A percentile compares a stretch with the other conserved stretches of the same genome.
Evolutionary conservation across 1,140 invertebrate species (phyloP).

Genomic region (Physella acuta): DNA sequence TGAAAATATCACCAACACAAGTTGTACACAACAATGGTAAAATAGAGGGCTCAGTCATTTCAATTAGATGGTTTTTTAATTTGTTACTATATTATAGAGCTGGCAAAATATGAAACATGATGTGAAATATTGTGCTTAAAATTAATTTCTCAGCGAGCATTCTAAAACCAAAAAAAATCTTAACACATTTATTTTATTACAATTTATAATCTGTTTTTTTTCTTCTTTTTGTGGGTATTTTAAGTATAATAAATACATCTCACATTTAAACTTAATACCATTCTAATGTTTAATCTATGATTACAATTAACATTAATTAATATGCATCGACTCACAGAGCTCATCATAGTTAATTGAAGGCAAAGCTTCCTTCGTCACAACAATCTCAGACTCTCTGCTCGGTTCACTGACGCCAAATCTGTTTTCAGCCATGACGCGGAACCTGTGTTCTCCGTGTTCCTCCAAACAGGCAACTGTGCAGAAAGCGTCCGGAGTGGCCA

Average conservation of each 20-base stretch:
- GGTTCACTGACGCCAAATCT: conserved; percentile 93
- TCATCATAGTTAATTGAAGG: conserved; percentile 53
- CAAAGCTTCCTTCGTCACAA: conserved; percentile 66
- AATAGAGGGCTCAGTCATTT: no score
- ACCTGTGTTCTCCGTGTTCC: conserved; percentile 84
- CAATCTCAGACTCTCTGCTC: conserved; percentile 57
- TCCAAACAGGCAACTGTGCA: conserved; percentile 67
- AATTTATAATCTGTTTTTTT: no score
- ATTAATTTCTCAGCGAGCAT: no score
- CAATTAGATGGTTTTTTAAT: no score
- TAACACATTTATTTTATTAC: no score
- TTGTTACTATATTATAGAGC: no score
- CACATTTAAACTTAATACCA: background rate
- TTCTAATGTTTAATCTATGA: background rate
- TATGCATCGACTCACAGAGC: conserved; percentile 54
- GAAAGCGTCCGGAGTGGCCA: conserved; percentile 84
- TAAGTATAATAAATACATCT: background rate
- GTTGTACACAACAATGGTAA: no score
- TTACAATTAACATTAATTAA: background rate
- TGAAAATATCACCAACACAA: conserved; percentile 34
- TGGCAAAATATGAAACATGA: no score
- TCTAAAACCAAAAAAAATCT: no score
- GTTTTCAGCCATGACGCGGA: conserved; percentile 96
- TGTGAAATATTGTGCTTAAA: no score
- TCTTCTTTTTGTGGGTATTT: background rate